Conservation (phyloP, 2,888 invertebrate genomes). For the Caenorhabditis imperialis region DNA sequence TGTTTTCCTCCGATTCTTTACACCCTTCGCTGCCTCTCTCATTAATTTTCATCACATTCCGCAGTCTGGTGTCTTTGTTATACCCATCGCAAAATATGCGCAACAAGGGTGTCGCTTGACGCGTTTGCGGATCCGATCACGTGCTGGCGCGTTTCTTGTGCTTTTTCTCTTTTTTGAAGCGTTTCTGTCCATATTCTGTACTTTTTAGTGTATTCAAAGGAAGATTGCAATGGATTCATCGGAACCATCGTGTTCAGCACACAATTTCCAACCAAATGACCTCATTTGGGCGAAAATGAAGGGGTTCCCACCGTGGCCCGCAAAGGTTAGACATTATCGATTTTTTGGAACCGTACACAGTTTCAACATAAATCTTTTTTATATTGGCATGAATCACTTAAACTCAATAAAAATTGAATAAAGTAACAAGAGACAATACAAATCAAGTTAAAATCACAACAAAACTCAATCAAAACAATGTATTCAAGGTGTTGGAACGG, state of each 20-base stretch:
- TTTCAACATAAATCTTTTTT: neutral
- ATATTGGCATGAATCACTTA: neutral
- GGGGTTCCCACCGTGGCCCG: conserved; percentile 98
- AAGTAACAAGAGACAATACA: neutral
- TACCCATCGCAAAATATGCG: too few species aligned
- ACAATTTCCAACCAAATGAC: conserved; percentile 63
- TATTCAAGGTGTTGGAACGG: conserved; percentile 60
- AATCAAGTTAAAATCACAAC: neutral
- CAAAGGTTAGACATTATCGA: conserved; percentile 82
- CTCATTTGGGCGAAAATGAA: conserved; percentile 96
- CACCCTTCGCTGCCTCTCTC: too few species aligned
- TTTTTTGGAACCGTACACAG: neutral
- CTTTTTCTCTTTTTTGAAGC: neutral
- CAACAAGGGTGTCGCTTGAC: too few species aligned
- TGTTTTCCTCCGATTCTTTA: too few species aligned
- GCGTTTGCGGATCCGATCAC: neutral
- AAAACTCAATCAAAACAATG: neutral
- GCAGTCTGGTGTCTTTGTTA: too few species aligned
- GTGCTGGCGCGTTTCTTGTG: conserved; percentile 10
- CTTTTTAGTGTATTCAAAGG: conserved; percentile 2
- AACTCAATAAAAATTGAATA: neutral
- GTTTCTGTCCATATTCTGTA: conserved; percentile 2
- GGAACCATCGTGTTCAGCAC: conserved; percentile 42
- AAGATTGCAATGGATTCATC: conserved; percentile 20
- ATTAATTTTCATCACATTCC: too few species aligned